Base-by-base conservation (phyloP, 2,888 invertebrate genomes). In the Aphrophora alni region DNA sequence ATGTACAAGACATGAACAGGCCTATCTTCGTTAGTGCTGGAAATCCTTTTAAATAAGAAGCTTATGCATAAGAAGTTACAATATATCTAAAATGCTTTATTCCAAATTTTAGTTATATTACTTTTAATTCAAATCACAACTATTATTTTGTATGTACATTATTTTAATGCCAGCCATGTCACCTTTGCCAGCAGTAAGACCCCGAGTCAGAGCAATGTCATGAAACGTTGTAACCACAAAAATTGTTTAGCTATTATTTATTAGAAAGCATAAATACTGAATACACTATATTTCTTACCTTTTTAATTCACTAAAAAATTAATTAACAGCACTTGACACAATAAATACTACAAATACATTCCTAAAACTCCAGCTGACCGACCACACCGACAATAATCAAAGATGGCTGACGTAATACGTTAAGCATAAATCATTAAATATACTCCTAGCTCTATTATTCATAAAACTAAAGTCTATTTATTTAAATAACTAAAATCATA, bases 371-470 rank as follows among this genome's bases (percentile, higher is more conserved):
- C 81, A 78, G 78, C 81, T 78, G 80, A 78, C 78, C 72, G 78
- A 78, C 81, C 81, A 81, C 81, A 81, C 81, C 81, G 81, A 81
- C 68, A 68, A 38, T 75, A 78, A 81, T 81, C 78, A 81, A 81
- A 81, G 74, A 81, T 81, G 81, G 81, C 81, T 78, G 70, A 74
- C 26, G 69, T 70, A 78, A 78, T 77, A 81, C 73, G 73, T 77
- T 77, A 26, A 69, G 51, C 80, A 24, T 17, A 44, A 70, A 21
- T 70, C 38, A 77, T 27, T 25, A 21, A 84, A 82, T 70, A 71
- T 7, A 59, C 4, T 59, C 59, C 2, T 3, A 59, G 4, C n/a
- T 12, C 21, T 21, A 14, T 3, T 59, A 59, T 21, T 1, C 59
- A 21, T 21, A 21, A 1, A 59, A 59, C 21, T 10, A 2, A 12